Percentiles rank a stretch among this genome's conserved stretches.
Evolutionary conservation across 2,113 vertebrate species (phyloP).

Genomic region (Leptodactylus fuscus): DNA sequence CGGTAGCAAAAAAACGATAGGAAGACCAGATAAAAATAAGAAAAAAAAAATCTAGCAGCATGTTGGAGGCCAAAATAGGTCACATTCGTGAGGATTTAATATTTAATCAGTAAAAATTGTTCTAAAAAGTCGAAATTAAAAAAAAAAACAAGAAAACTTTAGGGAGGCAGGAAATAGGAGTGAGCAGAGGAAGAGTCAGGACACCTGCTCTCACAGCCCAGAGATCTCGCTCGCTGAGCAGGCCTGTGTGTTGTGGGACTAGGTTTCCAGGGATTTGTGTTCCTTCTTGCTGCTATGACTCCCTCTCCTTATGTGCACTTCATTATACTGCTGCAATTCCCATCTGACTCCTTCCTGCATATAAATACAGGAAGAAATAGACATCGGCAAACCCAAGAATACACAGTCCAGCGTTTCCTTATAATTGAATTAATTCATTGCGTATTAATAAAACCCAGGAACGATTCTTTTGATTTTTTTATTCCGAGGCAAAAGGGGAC

Average conservation of each 20-base stretch:
- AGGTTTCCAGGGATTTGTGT: slow-evolving; percentile 31
- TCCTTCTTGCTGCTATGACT: slow-evolving; percentile 31
- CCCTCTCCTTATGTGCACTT: slow-evolving; percentile 21
- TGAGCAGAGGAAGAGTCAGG: slow-evolving; percentile 5
- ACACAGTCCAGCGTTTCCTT: neutral
- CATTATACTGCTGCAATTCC: slow-evolving; percentile 21
- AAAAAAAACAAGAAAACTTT: neutral
- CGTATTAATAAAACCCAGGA: neutral
- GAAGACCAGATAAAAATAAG: too few relatives aligned
- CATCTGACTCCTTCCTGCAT: neutral
- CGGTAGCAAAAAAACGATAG: too few relatives aligned
- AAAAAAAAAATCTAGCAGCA: too few relatives aligned
- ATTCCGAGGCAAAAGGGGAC: neutral
- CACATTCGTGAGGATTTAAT: neutral
- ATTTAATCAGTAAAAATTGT: neutral
- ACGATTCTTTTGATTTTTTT: neutral
- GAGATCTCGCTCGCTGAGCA: neutral
- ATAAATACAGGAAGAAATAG: slow-evolving; percentile 29
- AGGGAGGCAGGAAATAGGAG: neutral
- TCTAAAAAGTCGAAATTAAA: neutral
- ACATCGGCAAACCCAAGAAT: neutral
- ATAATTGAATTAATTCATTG: slow-evolving; percentile 18
- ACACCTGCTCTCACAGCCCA: neutral
- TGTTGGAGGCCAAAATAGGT: too few relatives aligned
- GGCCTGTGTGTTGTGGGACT: slow-evolving; percentile 17